phyloP scores from a whole-genome alignment of 2,888 invertebrate genomes.

The Dendrolimus houi region DNA sequence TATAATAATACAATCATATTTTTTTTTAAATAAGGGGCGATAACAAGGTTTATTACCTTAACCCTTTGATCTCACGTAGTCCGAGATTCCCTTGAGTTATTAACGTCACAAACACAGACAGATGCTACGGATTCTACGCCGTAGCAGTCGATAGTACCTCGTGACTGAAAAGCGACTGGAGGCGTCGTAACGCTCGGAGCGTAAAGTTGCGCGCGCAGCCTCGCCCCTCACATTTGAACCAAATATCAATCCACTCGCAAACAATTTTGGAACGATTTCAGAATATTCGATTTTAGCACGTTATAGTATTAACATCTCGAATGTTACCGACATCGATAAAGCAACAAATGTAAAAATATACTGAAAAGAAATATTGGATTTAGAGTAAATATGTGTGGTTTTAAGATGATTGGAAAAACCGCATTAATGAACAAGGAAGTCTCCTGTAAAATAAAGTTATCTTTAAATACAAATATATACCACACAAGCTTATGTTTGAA shows the following conservation, averaged over 20 bases:
- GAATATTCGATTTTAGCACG: slow-evolving; percentile 38
- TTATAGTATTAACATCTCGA: slow-evolving; percentile 2
- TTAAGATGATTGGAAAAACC: too few relatives aligned
- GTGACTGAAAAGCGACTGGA: slow-evolving; percentile 63
- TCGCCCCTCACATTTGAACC: slow-evolving; percentile 65
- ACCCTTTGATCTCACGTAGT: slow-evolving; percentile 6
- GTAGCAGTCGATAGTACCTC: slow-evolving; percentile 51
- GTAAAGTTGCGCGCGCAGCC: slow-evolving; percentile 67
- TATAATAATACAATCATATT: neutral
- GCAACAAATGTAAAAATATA: neutral
- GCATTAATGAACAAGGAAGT: too few relatives aligned
- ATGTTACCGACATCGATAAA: neutral
- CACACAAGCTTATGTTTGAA: too few relatives aligned
- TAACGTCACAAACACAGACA: slow-evolving; percentile 41
- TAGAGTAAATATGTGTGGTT: too few relatives aligned
- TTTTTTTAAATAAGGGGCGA: neutral
- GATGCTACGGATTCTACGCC: slow-evolving; percentile 44
- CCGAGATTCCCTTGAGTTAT: slow-evolving; percentile 23
- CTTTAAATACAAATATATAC: too few relatives aligned
- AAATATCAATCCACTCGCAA: slow-evolving; percentile 64
- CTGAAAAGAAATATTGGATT: too few relatives aligned
- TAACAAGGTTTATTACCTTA: neutral
- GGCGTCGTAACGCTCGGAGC: slow-evolving; percentile 46
- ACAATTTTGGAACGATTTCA: slow-evolving; percentile 51
- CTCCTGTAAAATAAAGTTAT: too few relatives aligned